phyloP scores from a whole-genome alignment of 1,140 invertebrate species.

The Rhyacophila brunnea region DNA sequence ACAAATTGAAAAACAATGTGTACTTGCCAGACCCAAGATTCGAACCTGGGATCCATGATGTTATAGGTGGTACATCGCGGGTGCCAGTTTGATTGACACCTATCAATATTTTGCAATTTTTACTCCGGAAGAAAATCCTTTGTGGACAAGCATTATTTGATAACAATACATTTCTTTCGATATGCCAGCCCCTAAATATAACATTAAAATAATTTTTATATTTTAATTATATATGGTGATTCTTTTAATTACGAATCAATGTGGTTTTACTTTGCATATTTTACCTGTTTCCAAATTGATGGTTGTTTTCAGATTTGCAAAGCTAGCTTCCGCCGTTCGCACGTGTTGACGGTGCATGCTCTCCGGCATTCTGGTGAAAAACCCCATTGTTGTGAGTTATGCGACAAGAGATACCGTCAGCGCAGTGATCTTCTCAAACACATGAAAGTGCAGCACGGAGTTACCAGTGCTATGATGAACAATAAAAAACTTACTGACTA shows the following conservation, averaged over 20 bases:
- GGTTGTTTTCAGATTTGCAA: slow-evolving; percentile 10
- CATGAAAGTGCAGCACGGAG: slow-evolving; percentile 14
- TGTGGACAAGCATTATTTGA: no score
- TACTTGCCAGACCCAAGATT: no score
- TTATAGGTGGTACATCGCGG: no score
- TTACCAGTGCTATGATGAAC: not conserved
- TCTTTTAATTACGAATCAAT: not conserved
- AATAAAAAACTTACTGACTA: not conserved
- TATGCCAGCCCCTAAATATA: no score
- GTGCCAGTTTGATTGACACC: no score
- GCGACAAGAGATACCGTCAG: slow-evolving; percentile 18
- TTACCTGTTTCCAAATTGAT: not conserved
- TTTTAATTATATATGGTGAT: not conserved
- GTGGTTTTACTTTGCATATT: slow-evolving; percentile 2
- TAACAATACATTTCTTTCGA: no score
- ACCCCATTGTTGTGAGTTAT: slow-evolving; percentile 4
- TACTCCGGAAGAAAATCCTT: no score
- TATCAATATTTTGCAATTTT: no score
- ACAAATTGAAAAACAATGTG: no score
- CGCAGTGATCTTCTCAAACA: slow-evolving; percentile 16
- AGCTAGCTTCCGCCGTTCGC: slow-evolving; percentile 8
- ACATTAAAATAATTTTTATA: no score
- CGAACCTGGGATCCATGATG: no score
- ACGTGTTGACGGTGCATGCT: slow-evolving; percentile 4
- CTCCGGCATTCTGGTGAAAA: slow-evolving; percentile 19